Evolutionary conservation across 2,797 vertebrate genomes (phyloP).

Genomic region (Notamacropus eugenii): DNA sequence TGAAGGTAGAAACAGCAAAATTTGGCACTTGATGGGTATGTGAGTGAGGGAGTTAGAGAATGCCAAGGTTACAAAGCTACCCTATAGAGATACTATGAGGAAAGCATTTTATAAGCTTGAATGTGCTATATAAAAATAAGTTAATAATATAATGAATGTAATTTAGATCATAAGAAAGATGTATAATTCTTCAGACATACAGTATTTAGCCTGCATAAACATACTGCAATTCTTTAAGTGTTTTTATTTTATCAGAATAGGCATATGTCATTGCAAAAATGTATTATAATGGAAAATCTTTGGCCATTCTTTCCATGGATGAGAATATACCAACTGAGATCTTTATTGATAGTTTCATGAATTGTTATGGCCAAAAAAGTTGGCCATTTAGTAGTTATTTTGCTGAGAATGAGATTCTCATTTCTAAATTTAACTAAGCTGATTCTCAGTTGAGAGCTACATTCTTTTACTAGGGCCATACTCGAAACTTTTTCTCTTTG

Average conservation of each 20-base stretch:
- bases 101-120: not conserved
- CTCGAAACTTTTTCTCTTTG: not conserved
- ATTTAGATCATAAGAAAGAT: not conserved
- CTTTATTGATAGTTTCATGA: not conserved
- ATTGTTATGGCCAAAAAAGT: not conserved
- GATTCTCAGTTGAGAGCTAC: not conserved
- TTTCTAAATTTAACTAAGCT: not conserved
- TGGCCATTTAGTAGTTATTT: not conserved
- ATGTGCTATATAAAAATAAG: not conserved
- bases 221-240: not conserved
- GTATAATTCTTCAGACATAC: not conserved
- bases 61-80: not conserved
- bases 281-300: not conserved
- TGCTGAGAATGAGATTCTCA: not conserved
- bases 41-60: not conserved
- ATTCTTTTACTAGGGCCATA: not conserved
- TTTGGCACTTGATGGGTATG: not conserved
- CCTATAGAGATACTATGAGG: not conserved
- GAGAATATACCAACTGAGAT: not conserved
- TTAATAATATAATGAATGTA: not conserved
- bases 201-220: not conserved
- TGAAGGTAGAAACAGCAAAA: not conserved
- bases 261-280: not conserved
- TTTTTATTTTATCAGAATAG: not conserved
- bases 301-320: not conserved